Conservation (phyloP, 1,140 invertebrate species). For the Uloborus diversus region DNA sequence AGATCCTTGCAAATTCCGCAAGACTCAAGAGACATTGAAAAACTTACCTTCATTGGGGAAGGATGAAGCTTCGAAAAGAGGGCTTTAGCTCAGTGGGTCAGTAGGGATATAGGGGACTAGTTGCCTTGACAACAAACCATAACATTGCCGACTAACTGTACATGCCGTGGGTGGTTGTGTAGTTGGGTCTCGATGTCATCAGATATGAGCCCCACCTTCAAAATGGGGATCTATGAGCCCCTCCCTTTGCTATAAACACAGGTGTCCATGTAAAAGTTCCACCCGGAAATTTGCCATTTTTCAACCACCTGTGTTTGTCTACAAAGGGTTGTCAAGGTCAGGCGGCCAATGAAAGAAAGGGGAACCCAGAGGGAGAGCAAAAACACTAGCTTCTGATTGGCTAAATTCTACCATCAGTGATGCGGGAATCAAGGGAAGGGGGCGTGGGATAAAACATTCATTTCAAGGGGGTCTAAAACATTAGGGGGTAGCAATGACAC, state of each 20-base stretch:
- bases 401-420: slow-evolving; percentile 8
- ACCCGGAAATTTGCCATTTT: slow-evolving; percentile 46
- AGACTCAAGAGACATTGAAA: background rate
- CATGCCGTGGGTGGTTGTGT: slow-evolving; percentile 29
- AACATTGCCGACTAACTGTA: slow-evolving; percentile 11
- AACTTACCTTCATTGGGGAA: slow-evolving; percentile 37
- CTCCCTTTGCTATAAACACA: slow-evolving; percentile 7
- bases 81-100: slow-evolving; percentile 40
- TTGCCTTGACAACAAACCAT: slow-evolving; percentile 23
- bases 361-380: slow-evolving; percentile 15
- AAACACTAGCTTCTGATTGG: slow-evolving; percentile 4
- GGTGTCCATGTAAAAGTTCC: slow-evolving; percentile 17
- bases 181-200: background rate
- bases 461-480: slow-evolving; percentile 15
- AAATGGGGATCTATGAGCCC: background rate
- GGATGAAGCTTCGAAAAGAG: slow-evolving; percentile 10
- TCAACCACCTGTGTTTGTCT: slow-evolving; percentile 48
- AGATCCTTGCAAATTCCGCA: background rate
- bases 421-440: slow-evolving; percentile 31
- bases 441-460: slow-evolving; percentile 25
- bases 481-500: slow-evolving; percentile 35
- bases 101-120: slow-evolving; percentile 37
- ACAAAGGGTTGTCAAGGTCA: slow-evolving; percentile 53
- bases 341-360: slow-evolving; percentile 9
- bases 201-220: background rate